These are phyloP conservation scores for Trematocara stigmaticum DNA, from an alignment of 2,113 vertebrate species.

Conservation along the genomic window DNA sequence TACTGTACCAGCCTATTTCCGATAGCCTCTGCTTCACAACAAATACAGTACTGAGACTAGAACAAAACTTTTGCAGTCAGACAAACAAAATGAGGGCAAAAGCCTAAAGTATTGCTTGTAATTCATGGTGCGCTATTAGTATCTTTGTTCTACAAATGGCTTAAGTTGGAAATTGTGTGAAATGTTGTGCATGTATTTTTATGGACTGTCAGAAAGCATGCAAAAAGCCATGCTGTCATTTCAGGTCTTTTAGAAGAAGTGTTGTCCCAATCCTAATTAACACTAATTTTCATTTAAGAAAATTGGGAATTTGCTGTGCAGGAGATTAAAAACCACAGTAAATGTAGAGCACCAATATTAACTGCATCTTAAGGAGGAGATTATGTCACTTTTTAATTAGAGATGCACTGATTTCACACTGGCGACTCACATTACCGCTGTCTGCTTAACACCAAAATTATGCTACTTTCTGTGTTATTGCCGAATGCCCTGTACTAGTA, in stretches of 20 bases:
- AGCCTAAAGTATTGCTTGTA: not conserved
- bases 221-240: not conserved
- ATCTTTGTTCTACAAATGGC: not conserved
- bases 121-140: not conserved
- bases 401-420: not conserved
- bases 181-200: not conserved
- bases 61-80: not conserved
- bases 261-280: not conserved
- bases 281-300: not conserved
- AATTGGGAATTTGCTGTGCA: not conserved
- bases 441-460: not conserved
- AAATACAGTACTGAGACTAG: conserved; percentile 13
- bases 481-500: not conserved
- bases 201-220: not conserved
- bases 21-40: conserved; percentile 33
- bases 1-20: conserved; percentile 61
- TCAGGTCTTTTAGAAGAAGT: not conserved
- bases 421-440: not conserved
- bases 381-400: not conserved
- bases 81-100: not conserved
- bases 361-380: not conserved
- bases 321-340: not conserved
- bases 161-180: not conserved
- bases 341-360: not conserved
- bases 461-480: not conserved